phyloP scores from a whole-genome alignment of 2,113 vertebrate genomes.

The Capricornis sumatraensis region DNA sequence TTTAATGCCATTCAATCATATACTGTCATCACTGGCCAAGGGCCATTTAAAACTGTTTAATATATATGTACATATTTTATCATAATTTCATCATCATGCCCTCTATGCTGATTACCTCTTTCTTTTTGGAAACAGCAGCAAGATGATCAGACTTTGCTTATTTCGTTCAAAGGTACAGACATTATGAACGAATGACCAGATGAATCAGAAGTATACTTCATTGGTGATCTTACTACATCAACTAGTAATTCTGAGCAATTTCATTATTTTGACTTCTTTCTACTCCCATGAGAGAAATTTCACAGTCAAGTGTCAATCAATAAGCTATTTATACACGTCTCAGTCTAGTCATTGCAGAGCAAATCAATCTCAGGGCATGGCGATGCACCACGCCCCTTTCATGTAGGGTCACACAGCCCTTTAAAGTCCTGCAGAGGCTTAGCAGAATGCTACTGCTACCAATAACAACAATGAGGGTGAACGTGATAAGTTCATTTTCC shows the following conservation, averaged over 20 bases:
- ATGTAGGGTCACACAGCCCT: not conserved
- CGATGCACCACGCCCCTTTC: not conserved
- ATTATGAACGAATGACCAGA: not conserved
- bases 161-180: not conserved
- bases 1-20: not conserved
- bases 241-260: conserved; percentile 39
- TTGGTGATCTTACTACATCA: not conserved
- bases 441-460: not conserved
- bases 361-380: conserved; percentile 1
- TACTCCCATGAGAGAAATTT: conserved; percentile 24
- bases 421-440: not conserved
- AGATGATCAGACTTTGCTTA: not conserved
- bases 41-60: not conserved
- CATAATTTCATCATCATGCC: not conserved
- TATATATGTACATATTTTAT: not conserved
- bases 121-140: not conserved
- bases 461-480: not conserved
- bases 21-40: not conserved
- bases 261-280: conserved; percentile 57
- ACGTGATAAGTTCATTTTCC: not conserved
- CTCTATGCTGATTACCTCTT: not conserved
- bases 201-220: not conserved
- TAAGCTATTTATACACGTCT: conserved; percentile 46
- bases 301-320: conserved; percentile 53
- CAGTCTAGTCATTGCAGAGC: not conserved